Base-by-base conservation (phyloP, 1,140 invertebrate genomes). In the Antheraea mylitta region DNA sequence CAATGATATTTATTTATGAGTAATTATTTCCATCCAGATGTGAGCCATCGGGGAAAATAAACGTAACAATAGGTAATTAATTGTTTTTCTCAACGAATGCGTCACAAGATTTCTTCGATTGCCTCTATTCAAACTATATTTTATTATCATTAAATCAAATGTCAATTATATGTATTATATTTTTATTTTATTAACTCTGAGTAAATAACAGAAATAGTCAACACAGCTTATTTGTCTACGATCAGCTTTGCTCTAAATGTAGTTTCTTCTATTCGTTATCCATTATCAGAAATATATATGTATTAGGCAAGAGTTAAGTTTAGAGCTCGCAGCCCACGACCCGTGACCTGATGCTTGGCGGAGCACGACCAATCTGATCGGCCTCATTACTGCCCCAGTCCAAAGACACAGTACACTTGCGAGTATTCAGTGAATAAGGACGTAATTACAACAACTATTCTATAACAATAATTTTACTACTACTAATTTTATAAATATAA, bases 361-460 rank as follows among this genome's bases (percentile, higher is more conserved):
- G 76, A 79, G 72, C 77, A 71, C 64, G 70, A 75, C 76, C 70
- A 75, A 80, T 77, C 72, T 73, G 75, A 78, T 79, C 80, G 70
- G 72, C 77, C 79, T 74, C 79, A 76, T 82, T 82, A 74, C 68
- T 30, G 42, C 65, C 58, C 65, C 36, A 10, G 67, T 10, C 37
- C 65, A 59, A 77, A 69, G 69, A 70, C 72, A 74, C 59, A 62
- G 69, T 67, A 18, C 65, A n/a, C 30, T 42, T 69, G 45, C 62
- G 60, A 38, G 38, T 63, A 65, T 59, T 19, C 22, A 59, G 48
- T n/a, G 59, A 64, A 64, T 68, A 53, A 53, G 5, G 45, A 53
- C 6, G 16, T 53, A 53, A 53, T 13, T 0, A 53, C 45, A 53
- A 53, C 16, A 53, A 13, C n/a, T 16, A 53, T 16, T 53, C 16